phyloP scores from a whole-genome alignment of 2,888 invertebrate species.

The Xanthorhoe spadicearia region DNA sequence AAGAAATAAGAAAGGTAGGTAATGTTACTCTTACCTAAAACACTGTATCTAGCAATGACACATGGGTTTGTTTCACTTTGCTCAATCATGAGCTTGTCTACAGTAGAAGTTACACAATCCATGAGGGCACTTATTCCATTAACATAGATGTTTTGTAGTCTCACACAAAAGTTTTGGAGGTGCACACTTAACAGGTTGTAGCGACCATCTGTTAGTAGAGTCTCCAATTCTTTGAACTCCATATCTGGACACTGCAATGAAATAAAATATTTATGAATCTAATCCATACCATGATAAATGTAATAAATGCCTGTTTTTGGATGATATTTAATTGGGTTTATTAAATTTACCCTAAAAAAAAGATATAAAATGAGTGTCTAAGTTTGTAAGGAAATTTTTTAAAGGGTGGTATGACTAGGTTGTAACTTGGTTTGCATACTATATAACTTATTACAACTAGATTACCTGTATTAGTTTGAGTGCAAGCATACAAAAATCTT shows the following conservation, averaged over 20 bases:
- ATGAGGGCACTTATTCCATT: conserved; percentile 88
- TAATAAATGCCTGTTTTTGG: no score
- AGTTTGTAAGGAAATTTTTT: no score
- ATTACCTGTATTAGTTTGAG: conserved; percentile 91
- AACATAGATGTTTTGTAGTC: conserved; percentile 84
- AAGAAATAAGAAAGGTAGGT: no score
- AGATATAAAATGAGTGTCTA: no score
- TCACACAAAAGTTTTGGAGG: conserved; percentile 85
- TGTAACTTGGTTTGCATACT: no score
- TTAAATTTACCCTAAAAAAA: no score
- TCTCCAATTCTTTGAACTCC: conserved; percentile 88
- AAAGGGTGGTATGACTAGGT: no score
- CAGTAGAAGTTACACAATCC: conserved; percentile 85
- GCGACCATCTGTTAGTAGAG: conserved; percentile 86
- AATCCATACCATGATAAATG: background rate
- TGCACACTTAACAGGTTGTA: conserved; percentile 85
- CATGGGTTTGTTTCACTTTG: conserved; percentile 75
- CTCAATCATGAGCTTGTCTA: conserved; percentile 86
- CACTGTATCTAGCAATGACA: conserved; percentile 87
- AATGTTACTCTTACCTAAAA: conserved; percentile 81
- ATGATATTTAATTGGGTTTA: no score
- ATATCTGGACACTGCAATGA: conserved; percentile 89
- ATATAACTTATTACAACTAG: background rate
- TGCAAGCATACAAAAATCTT: conserved; percentile 92
- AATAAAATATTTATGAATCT: conserved; percentile 2